These are phyloP conservation scores for Spialia ferax DNA, from an alignment of 2,888 invertebrate species.

Conservation along the genomic window DNA sequence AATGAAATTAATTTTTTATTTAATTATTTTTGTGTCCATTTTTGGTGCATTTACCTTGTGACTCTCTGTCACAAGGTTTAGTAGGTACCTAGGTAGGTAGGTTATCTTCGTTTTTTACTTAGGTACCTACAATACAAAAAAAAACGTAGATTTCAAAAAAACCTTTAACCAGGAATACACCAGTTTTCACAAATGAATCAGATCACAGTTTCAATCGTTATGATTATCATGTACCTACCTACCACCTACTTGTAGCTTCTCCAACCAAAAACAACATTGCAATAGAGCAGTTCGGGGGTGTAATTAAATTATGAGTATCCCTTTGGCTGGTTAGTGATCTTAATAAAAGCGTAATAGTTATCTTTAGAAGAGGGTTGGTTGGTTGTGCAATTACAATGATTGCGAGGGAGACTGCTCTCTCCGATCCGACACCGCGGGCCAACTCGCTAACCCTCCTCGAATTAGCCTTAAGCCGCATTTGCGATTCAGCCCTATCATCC, in stretches of 20 bases:
- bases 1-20: too few relatives aligned
- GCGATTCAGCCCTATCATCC: slow-evolving; percentile 33
- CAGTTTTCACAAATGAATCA: too few relatives aligned
- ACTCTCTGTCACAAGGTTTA: too few relatives aligned
- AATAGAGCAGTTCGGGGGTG: slow-evolving; percentile 45
- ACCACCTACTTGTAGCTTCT: too few relatives aligned
- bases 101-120: too few relatives aligned
- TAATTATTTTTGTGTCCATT: too few relatives aligned
- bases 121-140: background rate
- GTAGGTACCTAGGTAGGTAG: too few relatives aligned
- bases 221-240: background rate
- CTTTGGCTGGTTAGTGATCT: slow-evolving; percentile 77
- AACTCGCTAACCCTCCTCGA: slow-evolving; percentile 24
- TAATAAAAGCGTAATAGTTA: slow-evolving; percentile 84
- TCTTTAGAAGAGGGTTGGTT: slow-evolving; percentile 70
- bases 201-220: background rate
- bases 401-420: slow-evolving; percentile 49
- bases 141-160: too few relatives aligned
- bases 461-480: slow-evolving; percentile 31
- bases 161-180: too few relatives aligned
- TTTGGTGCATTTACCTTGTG: too few relatives aligned
- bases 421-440: slow-evolving; percentile 50
- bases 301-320: slow-evolving; percentile 84
- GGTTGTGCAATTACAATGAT: slow-evolving; percentile 68
- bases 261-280: slow-evolving; percentile 28